These are phyloP conservation scores for Gobio occitaniae DNA, from an alignment of 2,797 vertebrate genomes.

Conservation along the genomic window DNA sequence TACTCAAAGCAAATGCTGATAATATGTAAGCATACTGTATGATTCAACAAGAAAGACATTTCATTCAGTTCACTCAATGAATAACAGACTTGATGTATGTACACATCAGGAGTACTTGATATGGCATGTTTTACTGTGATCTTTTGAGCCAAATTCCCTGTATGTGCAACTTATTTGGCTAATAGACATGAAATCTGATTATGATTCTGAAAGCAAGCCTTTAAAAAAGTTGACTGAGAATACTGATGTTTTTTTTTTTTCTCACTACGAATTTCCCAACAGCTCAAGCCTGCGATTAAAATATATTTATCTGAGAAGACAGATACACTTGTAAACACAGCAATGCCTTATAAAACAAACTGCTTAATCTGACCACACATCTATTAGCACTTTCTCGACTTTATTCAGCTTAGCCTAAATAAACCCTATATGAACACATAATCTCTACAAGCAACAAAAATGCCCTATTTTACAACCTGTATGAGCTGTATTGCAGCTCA, in stretches of 20 bases:
- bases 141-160: background rate
- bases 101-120: background rate
- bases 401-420: background rate
- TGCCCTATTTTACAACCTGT: background rate
- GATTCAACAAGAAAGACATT: background rate
- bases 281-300: background rate
- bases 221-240: background rate
- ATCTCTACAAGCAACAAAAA: constrained; percentile 26
- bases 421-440: constrained; percentile 5
- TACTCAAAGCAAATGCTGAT: background rate
- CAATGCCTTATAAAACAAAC: constrained; percentile 2
- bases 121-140: background rate
- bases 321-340: constrained; percentile 5
- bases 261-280: background rate
- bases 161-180: background rate
- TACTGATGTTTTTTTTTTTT: background rate
- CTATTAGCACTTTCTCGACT: constrained; percentile 5
- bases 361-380: constrained; percentile 27
- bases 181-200: background rate
- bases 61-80: background rate
- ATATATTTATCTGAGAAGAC: constrained; percentile 18
- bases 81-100: background rate
- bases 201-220: constrained; percentile 5
- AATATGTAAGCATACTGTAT: background rate
- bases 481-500: background rate